Evolutionary conservation across 2,113 vertebrate species (phyloP).

Genomic region (Gadus chalcogrammus): DNA sequence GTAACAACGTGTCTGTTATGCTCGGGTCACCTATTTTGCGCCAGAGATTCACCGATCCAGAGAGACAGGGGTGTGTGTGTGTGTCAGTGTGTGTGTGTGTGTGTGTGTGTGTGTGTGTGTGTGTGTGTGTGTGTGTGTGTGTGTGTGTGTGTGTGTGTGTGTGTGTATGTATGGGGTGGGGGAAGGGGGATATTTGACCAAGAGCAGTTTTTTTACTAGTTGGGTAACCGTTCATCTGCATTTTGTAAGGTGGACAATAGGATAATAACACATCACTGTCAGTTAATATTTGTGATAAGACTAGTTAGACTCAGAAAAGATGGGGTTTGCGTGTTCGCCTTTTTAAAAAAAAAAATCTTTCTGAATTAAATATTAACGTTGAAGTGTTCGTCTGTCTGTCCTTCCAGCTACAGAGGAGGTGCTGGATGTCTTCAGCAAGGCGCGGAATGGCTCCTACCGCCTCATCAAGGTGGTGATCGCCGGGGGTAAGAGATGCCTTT

Average conservation of each 20-base stretch:
- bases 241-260: not conserved
- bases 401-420: conserved; percentile 79
- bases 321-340: not conserved
- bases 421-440: conserved; percentile 82
- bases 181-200: too few relatives aligned
- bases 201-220: too few relatives aligned
- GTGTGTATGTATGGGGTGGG: too few relatives aligned
- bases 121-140: too few relatives aligned
- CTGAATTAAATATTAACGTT: not conserved
- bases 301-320: not conserved
- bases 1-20: too few relatives aligned
- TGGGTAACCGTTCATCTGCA: not conserved
- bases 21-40: too few relatives aligned
- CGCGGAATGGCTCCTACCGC: conserved; percentile 84
- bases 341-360: not conserved
- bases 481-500: conserved; percentile 74
- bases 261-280: not conserved
- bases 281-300: not conserved
- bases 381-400: not conserved
- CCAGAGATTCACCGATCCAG: too few relatives aligned
- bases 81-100: too few relatives aligned
- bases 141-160: too few relatives aligned
- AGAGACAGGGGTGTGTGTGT: too few relatives aligned
- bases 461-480: conserved; percentile 86
- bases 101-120: too few relatives aligned